Base-by-base conservation (phyloP, 2,888 invertebrate species). In the Eustalomyia histrio region DNA sequence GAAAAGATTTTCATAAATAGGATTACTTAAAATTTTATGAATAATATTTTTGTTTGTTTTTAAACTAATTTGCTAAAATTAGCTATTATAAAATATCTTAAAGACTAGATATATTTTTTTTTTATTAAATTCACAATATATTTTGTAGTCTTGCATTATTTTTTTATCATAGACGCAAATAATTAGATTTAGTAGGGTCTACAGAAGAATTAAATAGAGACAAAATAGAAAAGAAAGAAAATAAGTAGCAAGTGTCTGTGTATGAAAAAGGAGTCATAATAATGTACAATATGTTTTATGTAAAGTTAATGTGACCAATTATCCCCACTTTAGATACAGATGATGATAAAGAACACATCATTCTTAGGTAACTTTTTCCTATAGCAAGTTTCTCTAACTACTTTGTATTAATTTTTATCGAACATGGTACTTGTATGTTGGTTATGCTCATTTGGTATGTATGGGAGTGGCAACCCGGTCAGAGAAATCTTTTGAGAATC, bases 111-210 rank as follows among this genome's bases (percentile, higher is more conserved):
- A n/a, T n/a, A n/a, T n/a, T n/a, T n/a, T n/a, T 47, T 47, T 47
- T 39, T 3, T 39, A 12, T 12, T 12, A 47, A 47, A 47, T n/a
- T 14, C n/a, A 16, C 52, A 10, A 17, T 12, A 17, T 52, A 17
- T 24, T 3, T n/a, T 47, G 3, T 55, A 6, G 8, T 39, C n/a
- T 43, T 68, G 39, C 21, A 24, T 3, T 55, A 14, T 64, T 50
- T 64, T 50, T 39, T 18, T 64, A 18, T 18, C 47, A 58, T 64
- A 50, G 58, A 65, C 73, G 17, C 33, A 65, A 52, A 73, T 73
- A 65, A 73, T 73, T 58, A 58, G 73, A 73, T 73, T 73, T 73
- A 65, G 43, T 73, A 65, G 65, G 64, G 58, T 73, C 73, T 73
- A 50, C 29, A 43, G 53, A 39, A 63, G 17, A 16, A 47, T 16